Evolutionary conservation across 2,888 invertebrate species (phyloP).

Genomic region (Eupithecia centaureata): DNA sequence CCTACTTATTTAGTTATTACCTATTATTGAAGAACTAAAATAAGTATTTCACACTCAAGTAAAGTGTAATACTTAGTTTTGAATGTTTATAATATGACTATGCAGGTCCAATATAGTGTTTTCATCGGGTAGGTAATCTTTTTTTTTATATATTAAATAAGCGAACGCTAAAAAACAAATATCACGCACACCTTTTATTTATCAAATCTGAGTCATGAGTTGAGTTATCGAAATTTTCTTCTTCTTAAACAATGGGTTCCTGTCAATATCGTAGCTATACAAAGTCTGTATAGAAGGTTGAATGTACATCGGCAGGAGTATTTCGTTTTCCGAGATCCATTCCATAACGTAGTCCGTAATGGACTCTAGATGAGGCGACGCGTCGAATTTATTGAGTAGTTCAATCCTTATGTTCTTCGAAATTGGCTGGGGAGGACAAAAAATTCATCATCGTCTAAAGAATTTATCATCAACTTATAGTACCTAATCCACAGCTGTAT

Average conservation of each 20-base stretch:
- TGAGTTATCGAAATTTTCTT: constrained; percentile 43
- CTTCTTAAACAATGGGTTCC: constrained; percentile 54
- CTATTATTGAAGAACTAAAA: no score
- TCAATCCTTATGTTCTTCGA: constrained; percentile 41
- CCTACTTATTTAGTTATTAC: no score
- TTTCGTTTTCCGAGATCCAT: constrained; percentile 69
- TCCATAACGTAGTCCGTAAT: constrained; percentile 70
- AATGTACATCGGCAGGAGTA: constrained; percentile 68
- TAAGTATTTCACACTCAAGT: no score
- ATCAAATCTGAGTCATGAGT: constrained; percentile 49
- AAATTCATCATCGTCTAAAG: no score
- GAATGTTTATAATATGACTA: no score
- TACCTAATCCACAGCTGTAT: no score
- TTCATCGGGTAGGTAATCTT: no score
- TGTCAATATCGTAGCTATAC: constrained; percentile 49
- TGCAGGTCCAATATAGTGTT: no score
- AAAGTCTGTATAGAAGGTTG: constrained; percentile 54
- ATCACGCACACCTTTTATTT: background rate
- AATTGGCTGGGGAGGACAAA: constrained; percentile 45
- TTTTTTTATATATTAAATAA: no score
- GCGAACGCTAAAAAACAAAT: background rate
- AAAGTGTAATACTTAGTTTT: no score
- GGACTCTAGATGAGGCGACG: constrained; percentile 64
- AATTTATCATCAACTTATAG: no score
- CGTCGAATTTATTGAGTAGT: constrained; percentile 62